Evolutionary conservation across 1,140 invertebrate species (phyloP).

Genomic region (Branchinecta lynchi): DNA sequence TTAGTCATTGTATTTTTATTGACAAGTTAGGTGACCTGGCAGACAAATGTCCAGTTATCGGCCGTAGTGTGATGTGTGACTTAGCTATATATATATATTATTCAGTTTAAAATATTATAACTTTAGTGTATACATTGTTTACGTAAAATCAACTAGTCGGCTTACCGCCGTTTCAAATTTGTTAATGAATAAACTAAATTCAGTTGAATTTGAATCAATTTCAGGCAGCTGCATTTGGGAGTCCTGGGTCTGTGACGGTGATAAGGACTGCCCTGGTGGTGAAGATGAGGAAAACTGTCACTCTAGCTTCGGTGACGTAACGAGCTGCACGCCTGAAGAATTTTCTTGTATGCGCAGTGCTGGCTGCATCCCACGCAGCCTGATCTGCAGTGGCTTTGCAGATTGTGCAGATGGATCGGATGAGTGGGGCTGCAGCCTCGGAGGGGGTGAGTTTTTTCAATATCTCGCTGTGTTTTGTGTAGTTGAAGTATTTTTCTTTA

Average conservation of each 20-base stretch:
- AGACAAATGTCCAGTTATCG: too few relatives aligned
- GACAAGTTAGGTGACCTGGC: too few relatives aligned
- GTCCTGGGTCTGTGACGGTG: constrained; percentile 53
- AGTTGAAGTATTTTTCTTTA: too few relatives aligned
- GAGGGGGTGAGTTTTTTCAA: neutral
- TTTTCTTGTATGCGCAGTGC: constrained; percentile 53
- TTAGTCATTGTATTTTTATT: too few relatives aligned
- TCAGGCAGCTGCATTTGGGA: constrained; percentile 52
- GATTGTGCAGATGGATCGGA: constrained; percentile 69
- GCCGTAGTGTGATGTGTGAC: too few relatives aligned
- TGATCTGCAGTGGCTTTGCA: constrained; percentile 46
- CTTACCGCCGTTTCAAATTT: too few relatives aligned
- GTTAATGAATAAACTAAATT: constrained; percentile 9
- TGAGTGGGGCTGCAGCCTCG: constrained; percentile 37
- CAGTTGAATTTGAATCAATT: constrained; percentile 22
- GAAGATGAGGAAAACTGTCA: constrained; percentile 42
- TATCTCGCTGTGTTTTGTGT: too few relatives aligned
- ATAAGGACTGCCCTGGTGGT: constrained; percentile 41
- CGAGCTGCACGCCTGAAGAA: constrained; percentile 42
- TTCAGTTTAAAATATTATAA: too few relatives aligned
- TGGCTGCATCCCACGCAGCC: constrained; percentile 46
- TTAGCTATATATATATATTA: too few relatives aligned
- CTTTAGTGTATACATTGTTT: too few relatives aligned
- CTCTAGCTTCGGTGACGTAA: constrained; percentile 21
- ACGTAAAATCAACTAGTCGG: too few relatives aligned